Evolutionary conservation across 2,888 invertebrate genomes (phyloP), one percentile per base, ranked within the genome.

Genomic region (Epistrophella euchroma): DNA sequence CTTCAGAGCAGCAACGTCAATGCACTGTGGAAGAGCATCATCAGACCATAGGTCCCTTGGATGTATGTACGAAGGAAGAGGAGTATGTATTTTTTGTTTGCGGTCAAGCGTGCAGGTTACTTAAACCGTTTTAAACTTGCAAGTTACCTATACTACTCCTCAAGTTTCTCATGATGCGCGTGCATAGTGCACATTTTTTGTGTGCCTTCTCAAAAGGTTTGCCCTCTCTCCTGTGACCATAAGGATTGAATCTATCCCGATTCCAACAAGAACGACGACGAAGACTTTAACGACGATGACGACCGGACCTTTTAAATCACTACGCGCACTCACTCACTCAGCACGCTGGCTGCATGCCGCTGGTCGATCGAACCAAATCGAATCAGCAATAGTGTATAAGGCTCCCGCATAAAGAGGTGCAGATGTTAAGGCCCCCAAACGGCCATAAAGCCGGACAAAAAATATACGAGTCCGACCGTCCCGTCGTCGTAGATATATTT

Each of bases 291-390:
- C 17, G 32, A 66, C 47, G 40, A 56, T 19, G 56, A 64, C 77
- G 64, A 82, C 82, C 71, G 86, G 82, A 82, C 86, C 82, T 86
- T 85, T 78, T 86, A 86, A 86, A 82, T 86, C 86, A 82, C 77
- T 82, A 82, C 78, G 82, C 86, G 77, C 82, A 78, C 73, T 81
- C 82, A 73, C 72, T 81, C 81, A 81, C 81, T 81, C 76, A 82
- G 56, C 70, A 74, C 71, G 71, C 70, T 64, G 76, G 76, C 32
- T 52, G 52, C 25, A n/a, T 28, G 50, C 37, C 10, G 28, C 64
- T 28, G 62, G 28, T 47, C 47, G 66, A 47, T 47, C 58, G 58
- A 76, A 50, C 37, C 75, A 56, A 68, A 80, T 68, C 76, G 80
- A 70, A 76, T 76, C n/a, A 47, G 11, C 70, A 75, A 70, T 32